Conservation (phyloP, 2,888 invertebrate genomes). For the Creontiades dilutus region DNA sequence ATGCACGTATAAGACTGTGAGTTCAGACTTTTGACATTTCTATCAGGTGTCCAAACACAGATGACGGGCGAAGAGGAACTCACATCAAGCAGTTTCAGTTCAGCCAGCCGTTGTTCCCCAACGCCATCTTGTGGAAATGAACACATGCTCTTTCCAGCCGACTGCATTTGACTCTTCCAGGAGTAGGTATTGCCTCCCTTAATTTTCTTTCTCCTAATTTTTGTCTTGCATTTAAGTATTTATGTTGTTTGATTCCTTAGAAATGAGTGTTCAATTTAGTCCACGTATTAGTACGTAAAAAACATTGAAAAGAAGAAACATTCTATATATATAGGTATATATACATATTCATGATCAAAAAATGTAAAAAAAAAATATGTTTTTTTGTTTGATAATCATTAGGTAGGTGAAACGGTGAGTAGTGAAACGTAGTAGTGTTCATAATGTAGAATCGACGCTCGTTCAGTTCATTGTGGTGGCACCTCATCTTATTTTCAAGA, state of each 20-base stretch:
- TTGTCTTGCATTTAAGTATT: slow-evolving; percentile 35
- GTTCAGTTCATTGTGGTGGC: background rate
- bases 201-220: background rate
- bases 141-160: slow-evolving; percentile 89
- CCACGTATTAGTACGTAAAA: background rate
- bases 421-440: background rate
- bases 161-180: slow-evolving; percentile 77
- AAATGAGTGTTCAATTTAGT: background rate
- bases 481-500: background rate
- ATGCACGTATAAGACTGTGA: no score
- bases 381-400: background rate
- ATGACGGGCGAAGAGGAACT: slow-evolving; percentile 71
- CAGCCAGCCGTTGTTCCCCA: slow-evolving; percentile 87
- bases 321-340: background rate
- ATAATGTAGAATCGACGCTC: background rate
- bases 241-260: background rate
- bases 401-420: background rate
- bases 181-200: background rate
- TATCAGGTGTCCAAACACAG: slow-evolving; percentile 60
- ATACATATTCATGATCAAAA: background rate
- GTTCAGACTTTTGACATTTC: background rate
- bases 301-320: background rate
- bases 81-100: slow-evolving; percentile 74
- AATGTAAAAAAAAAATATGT: background rate
- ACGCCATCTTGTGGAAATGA: slow-evolving; percentile 88